Percentiles rank a stretch among this genome's conserved stretches.
Conservation (phyloP, 2,888 invertebrate genomes). For the Hirtodrosophila histrioides region DNA sequence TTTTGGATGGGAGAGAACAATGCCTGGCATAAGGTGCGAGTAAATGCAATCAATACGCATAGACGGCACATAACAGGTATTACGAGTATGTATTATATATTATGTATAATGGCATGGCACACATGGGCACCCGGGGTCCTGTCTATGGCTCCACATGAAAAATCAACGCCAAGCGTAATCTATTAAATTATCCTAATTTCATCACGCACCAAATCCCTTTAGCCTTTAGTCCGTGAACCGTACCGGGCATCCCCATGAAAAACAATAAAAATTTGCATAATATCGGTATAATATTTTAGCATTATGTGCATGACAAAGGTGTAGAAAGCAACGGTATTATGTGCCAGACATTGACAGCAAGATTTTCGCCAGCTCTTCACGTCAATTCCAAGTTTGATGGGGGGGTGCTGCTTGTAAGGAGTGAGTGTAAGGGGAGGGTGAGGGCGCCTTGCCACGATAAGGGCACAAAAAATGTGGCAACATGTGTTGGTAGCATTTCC, state of each 20-base stretch:
- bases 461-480: slow-evolving; percentile 61
- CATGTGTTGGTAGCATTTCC: slow-evolving; percentile 60
- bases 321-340: slow-evolving; percentile 69
- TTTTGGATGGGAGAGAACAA: slow-evolving; percentile 65
- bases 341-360: slow-evolving; percentile 41
- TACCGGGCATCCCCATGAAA: slow-evolving; percentile 47
- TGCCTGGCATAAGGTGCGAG: slow-evolving; percentile 47
- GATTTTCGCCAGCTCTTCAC: slow-evolving; percentile 26
- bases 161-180: slow-evolving; percentile 77
- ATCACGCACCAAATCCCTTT: slow-evolving; percentile 78
- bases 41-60: slow-evolving; percentile 78
- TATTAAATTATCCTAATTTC: slow-evolving; percentile 81
- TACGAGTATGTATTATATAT: slow-evolving; percentile 31
- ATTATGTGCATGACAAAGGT: slow-evolving; percentile 74
- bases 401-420: not conserved
- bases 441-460: slow-evolving; percentile 36
- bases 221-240: slow-evolving; percentile 42
- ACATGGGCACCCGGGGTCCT: not conserved
- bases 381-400: slow-evolving; percentile 5
- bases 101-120: slow-evolving; percentile 1
- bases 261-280: slow-evolving; percentile 83
- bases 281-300: slow-evolving; percentile 82
- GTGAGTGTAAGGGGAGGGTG: not conserved
- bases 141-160: slow-evolving; percentile 45
- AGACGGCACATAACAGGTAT: slow-evolving; percentile 74